A percentile compares a stretch with the other conserved stretches of the same genome.
phyloP scores from a whole-genome alignment of 2,888 invertebrate genomes.

The Chaetogeoica ovagalla region DNA sequence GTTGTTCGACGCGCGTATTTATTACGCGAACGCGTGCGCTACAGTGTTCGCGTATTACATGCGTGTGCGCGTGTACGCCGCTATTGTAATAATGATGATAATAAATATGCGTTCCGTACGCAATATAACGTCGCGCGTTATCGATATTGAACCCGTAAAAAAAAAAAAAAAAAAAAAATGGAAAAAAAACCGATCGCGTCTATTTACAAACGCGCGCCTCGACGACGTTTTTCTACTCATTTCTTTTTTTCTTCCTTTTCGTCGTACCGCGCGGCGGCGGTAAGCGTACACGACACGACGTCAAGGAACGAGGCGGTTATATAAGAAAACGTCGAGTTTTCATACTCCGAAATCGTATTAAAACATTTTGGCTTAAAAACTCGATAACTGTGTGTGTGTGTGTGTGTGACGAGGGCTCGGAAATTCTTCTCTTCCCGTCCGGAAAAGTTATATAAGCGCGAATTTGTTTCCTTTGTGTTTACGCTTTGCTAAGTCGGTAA shows the following conservation, averaged over 20 bases:
- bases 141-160: too few relatives aligned
- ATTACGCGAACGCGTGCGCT: background rate
- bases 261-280: background rate
- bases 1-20: conserved; percentile 16
- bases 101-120: background rate
- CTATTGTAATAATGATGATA: conserved; percentile 12
- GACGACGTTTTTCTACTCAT: background rate
- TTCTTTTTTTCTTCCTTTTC: too few relatives aligned
- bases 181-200: too few relatives aligned
- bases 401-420: background rate
- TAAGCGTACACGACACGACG: too few relatives aligned
- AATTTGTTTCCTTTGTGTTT: conserved; percentile 47
- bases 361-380: conserved; percentile 49
- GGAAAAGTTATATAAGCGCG: conserved; percentile 29
- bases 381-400: background rate
- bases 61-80: background rate
- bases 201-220: too few relatives aligned
- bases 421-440: conserved; percentile 23
- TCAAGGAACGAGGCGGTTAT: conserved; percentile 15
- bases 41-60: background rate
- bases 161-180: too few relatives aligned
- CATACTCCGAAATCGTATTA: conserved; percentile 38
- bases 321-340: conserved; percentile 37
- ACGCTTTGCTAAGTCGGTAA: conserved; percentile 52
- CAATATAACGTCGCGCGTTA: too few relatives aligned